Conservation (phyloP, 2,888 invertebrate species). For the Macrophya annulata region DNA sequence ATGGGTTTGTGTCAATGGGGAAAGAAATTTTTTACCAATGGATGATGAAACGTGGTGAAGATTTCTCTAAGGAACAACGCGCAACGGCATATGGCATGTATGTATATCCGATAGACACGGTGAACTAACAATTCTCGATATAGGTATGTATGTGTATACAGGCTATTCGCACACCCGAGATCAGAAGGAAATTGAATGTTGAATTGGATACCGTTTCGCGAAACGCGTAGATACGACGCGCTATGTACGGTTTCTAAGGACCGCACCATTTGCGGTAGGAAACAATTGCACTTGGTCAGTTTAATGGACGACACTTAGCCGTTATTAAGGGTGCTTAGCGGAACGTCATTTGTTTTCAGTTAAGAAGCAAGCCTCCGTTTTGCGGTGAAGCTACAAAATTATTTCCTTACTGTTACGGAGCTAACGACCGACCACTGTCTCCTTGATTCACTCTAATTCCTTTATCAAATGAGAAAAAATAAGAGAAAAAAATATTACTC, state of each 20-base stretch:
- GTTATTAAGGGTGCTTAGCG: constrained; percentile 50
- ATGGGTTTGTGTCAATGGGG: constrained; percentile 59
- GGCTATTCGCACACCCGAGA: not conserved
- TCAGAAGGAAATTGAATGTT: constrained; percentile 44
- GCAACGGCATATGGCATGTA: not conserved
- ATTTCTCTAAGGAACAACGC: constrained; percentile 76
- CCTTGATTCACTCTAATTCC: not conserved
- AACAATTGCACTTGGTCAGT: constrained; percentile 54
- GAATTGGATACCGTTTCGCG: constrained; percentile 50
- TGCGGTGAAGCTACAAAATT: constrained; percentile 40
- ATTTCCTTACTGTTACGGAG: constrained; percentile 26
- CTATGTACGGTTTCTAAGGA: not conserved
- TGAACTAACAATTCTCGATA: constrained; percentile 31
- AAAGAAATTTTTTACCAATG: constrained; percentile 72
- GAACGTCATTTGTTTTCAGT: constrained; percentile 49
- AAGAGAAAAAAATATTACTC: not conserved
- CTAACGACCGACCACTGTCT: not conserved
- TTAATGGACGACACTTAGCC: constrained; percentile 49
- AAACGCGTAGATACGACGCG: constrained; percentile 3
- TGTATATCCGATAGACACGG: constrained; percentile 34
- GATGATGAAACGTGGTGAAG: constrained; percentile 76
- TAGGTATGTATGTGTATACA: not conserved
- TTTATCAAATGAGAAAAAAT: not conserved
- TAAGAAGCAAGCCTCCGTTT: constrained; percentile 46
- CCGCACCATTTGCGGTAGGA: constrained; percentile 47